A percentile compares a stretch with the other conserved stretches of the same genome.
Conservation (phyloP, 2,797 vertebrate species). For the Falco naumanni region DNA sequence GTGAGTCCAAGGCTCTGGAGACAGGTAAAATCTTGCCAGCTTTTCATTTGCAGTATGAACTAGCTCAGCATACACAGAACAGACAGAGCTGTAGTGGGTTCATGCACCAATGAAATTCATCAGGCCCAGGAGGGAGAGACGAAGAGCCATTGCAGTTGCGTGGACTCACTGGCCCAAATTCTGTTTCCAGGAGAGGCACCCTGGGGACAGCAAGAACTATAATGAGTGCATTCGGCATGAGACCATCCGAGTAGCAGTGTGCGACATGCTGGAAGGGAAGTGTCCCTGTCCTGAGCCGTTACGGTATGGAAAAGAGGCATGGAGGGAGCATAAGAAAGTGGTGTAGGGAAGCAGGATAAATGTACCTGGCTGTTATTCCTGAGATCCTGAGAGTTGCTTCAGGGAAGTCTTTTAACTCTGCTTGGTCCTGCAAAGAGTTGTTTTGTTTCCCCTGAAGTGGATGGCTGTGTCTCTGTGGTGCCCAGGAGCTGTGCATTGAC, state of each 20-base stretch:
- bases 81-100: not conserved
- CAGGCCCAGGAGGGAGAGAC: not conserved
- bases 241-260: slow-evolving; percentile 95
- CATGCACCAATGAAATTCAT: not conserved
- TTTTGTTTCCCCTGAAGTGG: not conserved
- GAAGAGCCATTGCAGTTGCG: not conserved
- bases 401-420: not conserved
- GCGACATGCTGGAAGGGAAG: slow-evolving; percentile 98
- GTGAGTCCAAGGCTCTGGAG: not conserved
- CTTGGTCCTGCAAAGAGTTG: not conserved
- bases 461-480: not conserved
- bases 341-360: not conserved
- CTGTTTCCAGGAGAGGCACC: slow-evolving; percentile 89
- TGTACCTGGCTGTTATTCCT: not conserved
- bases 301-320: slow-evolving; percentile 75
- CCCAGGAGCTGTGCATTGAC: not conserved
- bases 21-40: not conserved
- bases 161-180: not conserved
- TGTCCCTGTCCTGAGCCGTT: slow-evolving; percentile 93
- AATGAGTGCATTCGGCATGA: slow-evolving; percentile 98
- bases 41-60: not conserved
- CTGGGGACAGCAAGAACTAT: slow-evolving; percentile 98
- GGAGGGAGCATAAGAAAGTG: not conserved
- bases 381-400: not conserved
- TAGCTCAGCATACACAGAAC: not conserved